Evolutionary conservation across 2,888 invertebrate genomes (phyloP).

Genomic region (Megastigmus dorsalis): DNA sequence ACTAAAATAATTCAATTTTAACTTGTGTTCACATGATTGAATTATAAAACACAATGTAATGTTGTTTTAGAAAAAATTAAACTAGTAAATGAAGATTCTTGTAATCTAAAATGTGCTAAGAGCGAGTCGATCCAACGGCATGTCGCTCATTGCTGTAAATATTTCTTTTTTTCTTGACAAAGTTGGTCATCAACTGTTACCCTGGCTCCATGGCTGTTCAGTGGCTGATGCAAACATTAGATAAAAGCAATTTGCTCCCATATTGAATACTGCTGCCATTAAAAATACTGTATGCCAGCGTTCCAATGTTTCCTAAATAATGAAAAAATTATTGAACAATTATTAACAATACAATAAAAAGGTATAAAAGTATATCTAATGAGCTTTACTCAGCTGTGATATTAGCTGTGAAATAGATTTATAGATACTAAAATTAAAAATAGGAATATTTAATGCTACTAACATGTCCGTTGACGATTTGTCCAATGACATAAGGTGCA

Average conservation of each 20-base stretch:
- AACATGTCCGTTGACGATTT: slow-evolving; percentile 82
- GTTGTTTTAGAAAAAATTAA: slow-evolving; percentile 33
- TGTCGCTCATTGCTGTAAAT: slow-evolving; percentile 61
- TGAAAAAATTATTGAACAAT: slow-evolving; percentile 31
- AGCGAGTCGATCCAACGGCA: slow-evolving; percentile 64
- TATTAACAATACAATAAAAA: slow-evolving; percentile 7
- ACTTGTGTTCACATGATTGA: neutral
- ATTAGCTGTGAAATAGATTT: too few species aligned
- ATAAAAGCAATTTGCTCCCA: slow-evolving; percentile 85
- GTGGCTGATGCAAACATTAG: slow-evolving; percentile 86
- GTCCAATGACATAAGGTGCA: slow-evolving; percentile 86
- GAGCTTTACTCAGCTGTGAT: too few species aligned
- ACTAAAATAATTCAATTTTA: slow-evolving; percentile 25
- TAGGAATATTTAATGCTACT: slow-evolving; percentile 62
- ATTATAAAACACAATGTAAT: slow-evolving; percentile 23
- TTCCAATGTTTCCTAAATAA: slow-evolving; percentile 81
- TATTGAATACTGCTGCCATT: slow-evolving; percentile 85
- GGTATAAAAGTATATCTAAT: too few species aligned
- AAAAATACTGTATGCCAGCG: slow-evolving; percentile 88
- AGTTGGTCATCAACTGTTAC: slow-evolving; percentile 69
- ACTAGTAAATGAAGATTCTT: slow-evolving; percentile 10
- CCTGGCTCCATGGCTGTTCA: slow-evolving; percentile 81
- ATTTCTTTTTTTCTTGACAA: slow-evolving; percentile 58
- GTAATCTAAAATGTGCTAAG: slow-evolving; percentile 62
- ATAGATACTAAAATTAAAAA: too few species aligned